A percentile compares a stretch with the other conserved stretches of the same genome.
phyloP scores from a whole-genome alignment of 2,113 vertebrate genomes.

The Dasyornis broadbenti region DNA sequence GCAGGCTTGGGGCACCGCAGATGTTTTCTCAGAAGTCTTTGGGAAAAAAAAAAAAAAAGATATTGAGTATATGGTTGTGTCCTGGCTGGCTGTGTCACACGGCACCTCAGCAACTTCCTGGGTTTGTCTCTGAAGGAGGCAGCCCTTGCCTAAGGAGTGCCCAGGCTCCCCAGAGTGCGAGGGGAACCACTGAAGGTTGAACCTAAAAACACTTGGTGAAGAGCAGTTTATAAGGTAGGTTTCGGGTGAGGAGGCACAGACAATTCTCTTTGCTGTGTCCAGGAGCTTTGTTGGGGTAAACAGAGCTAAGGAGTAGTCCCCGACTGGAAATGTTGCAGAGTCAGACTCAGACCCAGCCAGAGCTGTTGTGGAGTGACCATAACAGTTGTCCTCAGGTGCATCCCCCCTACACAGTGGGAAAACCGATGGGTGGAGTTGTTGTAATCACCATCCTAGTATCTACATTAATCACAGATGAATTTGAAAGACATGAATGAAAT shows the following conservation, averaged over 20 bases:
- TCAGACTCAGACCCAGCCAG: neutral
- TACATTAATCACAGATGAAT: neutral
- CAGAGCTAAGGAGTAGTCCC: neutral
- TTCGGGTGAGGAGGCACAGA: neutral
- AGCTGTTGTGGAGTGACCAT: neutral
- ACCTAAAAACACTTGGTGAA: neutral
- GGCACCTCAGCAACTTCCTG: neutral
- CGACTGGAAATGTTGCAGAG: neutral
- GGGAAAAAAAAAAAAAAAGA: neutral
- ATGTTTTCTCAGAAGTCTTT: constrained; percentile 42
- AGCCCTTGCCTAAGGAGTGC: neutral
- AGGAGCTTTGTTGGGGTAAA: neutral
- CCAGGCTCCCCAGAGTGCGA: fast-evolving
- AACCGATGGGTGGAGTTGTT: fast-evolving
- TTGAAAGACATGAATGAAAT: neutral
- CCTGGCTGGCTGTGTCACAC: neutral
- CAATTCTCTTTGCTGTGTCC: neutral
- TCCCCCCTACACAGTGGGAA: neutral
- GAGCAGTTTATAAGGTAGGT: fast-evolving
- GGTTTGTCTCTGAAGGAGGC: fast-evolving
- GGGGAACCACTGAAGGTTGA: fast-evolving
- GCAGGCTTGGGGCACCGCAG: constrained; percentile 13
- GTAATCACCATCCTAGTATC: neutral
- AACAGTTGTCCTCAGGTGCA: fast-evolving
- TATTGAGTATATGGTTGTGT: neutral